Percentiles rank a stretch among this genome's conserved stretches.
These are phyloP conservation scores for Condylostylus longicornis DNA, from an alignment of 1,140 invertebrate species.

Conservation along the genomic window DNA sequence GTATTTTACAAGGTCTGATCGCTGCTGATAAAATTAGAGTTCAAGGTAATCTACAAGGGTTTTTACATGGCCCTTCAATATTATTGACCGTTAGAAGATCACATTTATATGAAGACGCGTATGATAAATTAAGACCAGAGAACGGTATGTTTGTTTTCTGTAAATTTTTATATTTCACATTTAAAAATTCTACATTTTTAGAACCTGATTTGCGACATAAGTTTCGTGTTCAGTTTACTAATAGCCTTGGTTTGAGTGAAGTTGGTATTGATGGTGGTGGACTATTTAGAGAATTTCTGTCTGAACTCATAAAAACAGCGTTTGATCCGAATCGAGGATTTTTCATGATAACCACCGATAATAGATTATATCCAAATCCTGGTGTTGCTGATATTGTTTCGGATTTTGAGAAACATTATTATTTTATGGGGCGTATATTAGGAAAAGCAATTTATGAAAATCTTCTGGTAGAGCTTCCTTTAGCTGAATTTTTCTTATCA, in stretches of 20 bases:
- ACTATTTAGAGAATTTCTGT: slow-evolving; percentile 81
- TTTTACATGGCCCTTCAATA: slow-evolving; percentile 60
- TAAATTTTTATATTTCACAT: slow-evolving; percentile 3
- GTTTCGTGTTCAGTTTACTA: slow-evolving; percentile 79
- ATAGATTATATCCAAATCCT: slow-evolving; percentile 91
- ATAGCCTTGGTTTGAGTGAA: slow-evolving; percentile 78
- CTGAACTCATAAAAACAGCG: slow-evolving; percentile 80
- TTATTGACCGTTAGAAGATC: slow-evolving; percentile 70
- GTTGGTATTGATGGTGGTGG: slow-evolving; percentile 92
- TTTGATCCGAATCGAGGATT: slow-evolving; percentile 96
- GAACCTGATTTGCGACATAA: slow-evolving; percentile 75
- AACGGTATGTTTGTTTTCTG: slow-evolving; percentile 48
- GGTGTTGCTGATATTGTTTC: slow-evolving; percentile 68
- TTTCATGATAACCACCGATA: slow-evolving; percentile 79
- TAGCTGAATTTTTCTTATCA: slow-evolving; percentile 84
- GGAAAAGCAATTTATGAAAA: slow-evolving; percentile 96
- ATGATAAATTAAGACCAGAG: slow-evolving; percentile 78
- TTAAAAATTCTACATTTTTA: slow-evolving; percentile 25
- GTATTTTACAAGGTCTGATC: slow-evolving; percentile 64
- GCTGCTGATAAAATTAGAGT: slow-evolving; percentile 32
- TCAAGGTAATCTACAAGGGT: slow-evolving; percentile 55
- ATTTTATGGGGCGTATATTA: slow-evolving; percentile 85
- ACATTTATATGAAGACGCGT: slow-evolving; percentile 94
- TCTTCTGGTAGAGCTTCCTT: slow-evolving; percentile 80
- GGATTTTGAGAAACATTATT: slow-evolving; percentile 83